phyloP scores from a whole-genome alignment of 2,797 vertebrate genomes.

The Sebastes hopkinsi region DNA sequence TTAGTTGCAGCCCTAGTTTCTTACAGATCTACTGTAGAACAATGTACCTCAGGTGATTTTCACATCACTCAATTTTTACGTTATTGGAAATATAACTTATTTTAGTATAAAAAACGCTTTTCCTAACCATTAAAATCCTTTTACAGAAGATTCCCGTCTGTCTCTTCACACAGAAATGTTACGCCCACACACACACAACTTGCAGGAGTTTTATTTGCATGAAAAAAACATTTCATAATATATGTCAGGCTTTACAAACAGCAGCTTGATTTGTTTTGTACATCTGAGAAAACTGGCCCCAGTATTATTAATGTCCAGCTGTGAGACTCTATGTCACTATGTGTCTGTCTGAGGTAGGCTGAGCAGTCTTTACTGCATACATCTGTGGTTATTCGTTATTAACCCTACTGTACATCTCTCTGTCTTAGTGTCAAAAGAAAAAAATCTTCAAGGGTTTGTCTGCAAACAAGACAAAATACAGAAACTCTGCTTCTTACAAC shows the following conservation, averaged over 20 bases:
- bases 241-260: not conserved
- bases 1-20: not conserved
- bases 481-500: not conserved
- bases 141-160: not conserved
- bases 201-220: constrained; percentile 3
- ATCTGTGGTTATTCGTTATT: not conserved
- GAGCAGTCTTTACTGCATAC: not conserved
- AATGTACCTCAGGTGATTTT: constrained; percentile 8
- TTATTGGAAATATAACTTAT: not conserved
- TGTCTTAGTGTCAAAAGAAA: not conserved
- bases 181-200: not conserved
- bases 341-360: not conserved
- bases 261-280: not conserved
- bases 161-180: not conserved
- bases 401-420: not conserved
- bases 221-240: not conserved
- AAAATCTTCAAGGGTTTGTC: not conserved
- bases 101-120: constrained; percentile 7
- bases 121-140: not conserved
- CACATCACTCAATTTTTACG: not conserved
- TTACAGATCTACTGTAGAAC: not conserved
- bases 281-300: not conserved
- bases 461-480: not conserved
- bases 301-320: not conserved
- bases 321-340: not conserved